Base-by-base conservation (phyloP, 2,797 vertebrate genomes). In the Protosalanx chinensis region DNA sequence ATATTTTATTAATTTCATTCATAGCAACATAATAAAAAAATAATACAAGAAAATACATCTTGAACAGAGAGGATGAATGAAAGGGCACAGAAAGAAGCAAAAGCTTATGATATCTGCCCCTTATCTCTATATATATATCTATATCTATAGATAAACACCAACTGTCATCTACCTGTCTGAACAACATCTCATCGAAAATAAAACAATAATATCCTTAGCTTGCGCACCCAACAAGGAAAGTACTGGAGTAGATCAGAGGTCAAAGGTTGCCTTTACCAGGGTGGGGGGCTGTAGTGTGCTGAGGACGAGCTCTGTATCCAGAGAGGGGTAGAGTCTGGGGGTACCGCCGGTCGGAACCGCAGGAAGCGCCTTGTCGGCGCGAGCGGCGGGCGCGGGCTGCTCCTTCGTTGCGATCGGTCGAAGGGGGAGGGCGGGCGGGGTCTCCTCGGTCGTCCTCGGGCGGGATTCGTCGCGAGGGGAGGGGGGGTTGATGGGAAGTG, bases 301-400 rank as follows among this genome's bases (percentile, higher is more conserved):
- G 8, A 68, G 3, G 35, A 58, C 53, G 4, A 81, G 8, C 16
- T 88, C 76, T 5, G 74, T 56, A 1, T 87, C 75, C 76, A 92
- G 69, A 64, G 15, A 68, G 0, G 89, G 89, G 79, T 93, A 91
- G 1, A 91, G 86, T 66, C 62, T 80, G 32, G 62, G 72, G 0
- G 68, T 16, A 13, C 67, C 75, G 23, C 66, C 68, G 59, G 5
- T 4, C 4, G 62, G n/a, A 46, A 23, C 16, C 1, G 29, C 16
- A 6, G 68, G 51, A 53, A 53, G 49, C 32, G 46, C 16, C 8
- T 29, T 60, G 68, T 63, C 65, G 0, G 23, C 7, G 41, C 68
- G 76, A 29, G 68, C 61, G 64, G 58, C 8, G 30, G 4, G 15
- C 13, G 65, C 5, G n/a, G n/a, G n/a, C 10, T 79, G 68, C 64